phyloP scores from a whole-genome alignment of 2,888 invertebrate genomes.

The Asteroscopus sphinx region DNA sequence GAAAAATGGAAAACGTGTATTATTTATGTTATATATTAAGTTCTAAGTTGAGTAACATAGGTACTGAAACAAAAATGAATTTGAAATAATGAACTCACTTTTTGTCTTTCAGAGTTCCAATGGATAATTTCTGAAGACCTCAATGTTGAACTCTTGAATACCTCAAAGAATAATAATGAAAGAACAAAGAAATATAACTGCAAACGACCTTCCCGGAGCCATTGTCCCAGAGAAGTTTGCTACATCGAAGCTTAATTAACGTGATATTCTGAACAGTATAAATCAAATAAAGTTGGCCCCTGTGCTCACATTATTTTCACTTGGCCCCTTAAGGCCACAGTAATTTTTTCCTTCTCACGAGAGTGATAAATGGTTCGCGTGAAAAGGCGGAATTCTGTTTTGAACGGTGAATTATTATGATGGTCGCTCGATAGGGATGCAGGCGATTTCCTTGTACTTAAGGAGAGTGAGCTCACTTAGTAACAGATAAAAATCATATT shows the following conservation, averaged over 20 bases:
- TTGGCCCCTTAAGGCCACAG: conserved; percentile 71
- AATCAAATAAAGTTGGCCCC: conserved; percentile 72
- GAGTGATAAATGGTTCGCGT: conserved; percentile 78
- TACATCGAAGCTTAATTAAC: conserved; percentile 71
- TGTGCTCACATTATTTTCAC: conserved; percentile 75
- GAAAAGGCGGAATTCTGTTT: conserved; percentile 74
- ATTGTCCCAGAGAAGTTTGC: conserved; percentile 39
- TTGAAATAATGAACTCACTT: no score
- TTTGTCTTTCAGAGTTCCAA: no score
- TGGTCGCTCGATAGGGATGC: conserved; percentile 45
- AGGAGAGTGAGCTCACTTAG: conserved; percentile 27
- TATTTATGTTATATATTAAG: no score
- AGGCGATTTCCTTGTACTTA: conserved; percentile 40
- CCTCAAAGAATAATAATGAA: conserved; percentile 3
- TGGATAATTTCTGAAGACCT: background rate
- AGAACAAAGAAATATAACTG: conserved; percentile 24
- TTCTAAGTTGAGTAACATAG: background rate
- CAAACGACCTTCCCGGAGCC: conserved; percentile 1
- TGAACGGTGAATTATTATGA: conserved; percentile 68
- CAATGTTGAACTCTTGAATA: background rate
- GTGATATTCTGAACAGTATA: conserved; percentile 65
- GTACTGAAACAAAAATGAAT: background rate
- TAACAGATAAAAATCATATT: conserved; percentile 21
- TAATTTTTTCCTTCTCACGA: conserved; percentile 76
- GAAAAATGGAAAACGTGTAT: no score